Base-by-base conservation (phyloP, 2,113 vertebrate species). In the Callithrix jacchus region DNA sequence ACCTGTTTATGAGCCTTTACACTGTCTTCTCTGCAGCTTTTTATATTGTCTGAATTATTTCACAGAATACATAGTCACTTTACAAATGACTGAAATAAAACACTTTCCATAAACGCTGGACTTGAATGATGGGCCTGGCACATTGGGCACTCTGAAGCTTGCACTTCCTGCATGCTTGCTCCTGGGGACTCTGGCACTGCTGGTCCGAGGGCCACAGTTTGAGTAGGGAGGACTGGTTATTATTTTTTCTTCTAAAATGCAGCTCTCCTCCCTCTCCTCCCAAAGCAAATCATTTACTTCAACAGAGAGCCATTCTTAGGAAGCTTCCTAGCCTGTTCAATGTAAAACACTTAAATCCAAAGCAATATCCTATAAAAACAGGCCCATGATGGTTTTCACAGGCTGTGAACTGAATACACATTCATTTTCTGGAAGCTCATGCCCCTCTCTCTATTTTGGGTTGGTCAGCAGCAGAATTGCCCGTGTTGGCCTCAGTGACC, bases 241-340 rank as follows among this genome's bases (percentile, higher is more conserved):
- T 73, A 58, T 45, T 32, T 85, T 77, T 25, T 18, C 81, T 27
- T 85, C 56, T 73, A 80, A 74, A 71, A 87, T 52, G 74, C 16
- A 32, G 54, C 16, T 47, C 47, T 82, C 20, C 9, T 61, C 25
- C 42, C 3, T 37, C 52, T 10, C 13, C 25, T 42, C 27, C 85
- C n/a, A 73, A 79, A 92, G 25, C 23, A 47, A 93, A 61, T 37
- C 37, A 35, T 42, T 30, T 93, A 10, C 77, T 27, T 91, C 71
- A 56, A 30, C 0, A 68, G 84, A 73, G 3, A 86, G 45, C 76
- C 79, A 20, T 84, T 90, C 68, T 93, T 79, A 74, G 71, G 74
- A 84, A 74, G 89, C 47, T 87, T 56, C 52, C 70, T 45, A 93
- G 66, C 21, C 89, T 35, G n/a, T 64, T 96, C 54, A 91, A 86